These are phyloP conservation scores for Lutra lutra DNA, from an alignment of 2,797 vertebrate genomes.

Conservation along the genomic window DNA sequence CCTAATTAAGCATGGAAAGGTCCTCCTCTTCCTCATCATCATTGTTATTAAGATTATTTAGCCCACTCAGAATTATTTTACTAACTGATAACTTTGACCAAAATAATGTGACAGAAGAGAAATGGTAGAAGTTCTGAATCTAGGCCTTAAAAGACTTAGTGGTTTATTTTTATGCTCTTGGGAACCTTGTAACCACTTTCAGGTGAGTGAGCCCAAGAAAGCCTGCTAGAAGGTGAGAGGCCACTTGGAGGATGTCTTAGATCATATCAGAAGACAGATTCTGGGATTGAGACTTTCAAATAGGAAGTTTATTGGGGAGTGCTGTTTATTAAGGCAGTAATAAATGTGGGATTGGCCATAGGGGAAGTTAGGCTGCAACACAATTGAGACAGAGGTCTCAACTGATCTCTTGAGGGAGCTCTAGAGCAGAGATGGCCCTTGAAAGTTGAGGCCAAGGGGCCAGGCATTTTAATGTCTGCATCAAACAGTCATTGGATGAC, in stretches of 20 bases:
- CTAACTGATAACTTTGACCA: background rate
- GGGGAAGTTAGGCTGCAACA: background rate
- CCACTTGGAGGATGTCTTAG: background rate
- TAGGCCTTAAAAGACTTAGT: background rate
- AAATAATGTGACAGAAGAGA: slow-evolving; percentile 23
- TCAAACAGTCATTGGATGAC: background rate
- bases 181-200: background rate
- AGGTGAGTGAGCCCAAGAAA: background rate
- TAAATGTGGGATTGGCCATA: background rate
- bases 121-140: background rate
- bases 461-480: background rate
- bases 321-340: background rate
- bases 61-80: background rate
- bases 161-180: background rate
- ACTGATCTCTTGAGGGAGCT: background rate
- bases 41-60: background rate
- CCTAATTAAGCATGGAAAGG: background rate
- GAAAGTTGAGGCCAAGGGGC: background rate
- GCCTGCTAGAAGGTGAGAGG: background rate
- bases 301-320: background rate
- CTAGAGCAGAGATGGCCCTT: background rate
- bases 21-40: background rate
- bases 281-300: background rate
- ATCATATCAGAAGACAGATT: background rate
- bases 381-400: background rate